Base-by-base conservation (phyloP, 2,888 invertebrate species). In the Acanthopleura granulata region DNA sequence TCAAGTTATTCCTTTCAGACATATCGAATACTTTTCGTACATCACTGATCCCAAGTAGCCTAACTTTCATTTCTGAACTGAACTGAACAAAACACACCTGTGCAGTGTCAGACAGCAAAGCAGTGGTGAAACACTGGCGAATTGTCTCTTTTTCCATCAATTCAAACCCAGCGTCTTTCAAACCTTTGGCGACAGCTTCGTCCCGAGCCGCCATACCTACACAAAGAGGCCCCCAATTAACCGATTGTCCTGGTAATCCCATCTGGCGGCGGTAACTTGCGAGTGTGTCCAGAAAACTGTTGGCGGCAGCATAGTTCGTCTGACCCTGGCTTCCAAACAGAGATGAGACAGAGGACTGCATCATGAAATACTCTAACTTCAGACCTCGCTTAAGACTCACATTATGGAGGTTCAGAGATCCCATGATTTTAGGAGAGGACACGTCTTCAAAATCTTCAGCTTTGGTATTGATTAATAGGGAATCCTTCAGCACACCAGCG, bases 291-390 rank as follows among this genome's bases (percentile, higher is more conserved):
- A 83, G 76, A 72, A 87, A 86, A 12, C 81, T 78, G 62, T 86
- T 86, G 16, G 79, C 85, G 12, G 85, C 84, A 9, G 83, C 85
- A 75, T 87, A 85, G 74, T 81, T 84, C 14, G 81, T 75, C 69
- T 87, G 86, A 0, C 85, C 85, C 0, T 79, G 78, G 51, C 81
- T 82, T 12, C 86, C 87, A 27, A 87, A 74, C 0, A 85, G 72
- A 27, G 84, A 80, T 16, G 83, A 79, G 15, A 86, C 80, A 0
- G 86, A 86, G 6, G 87, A 87, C 27, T 84, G 81, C 57, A 86
- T 74, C 9, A 87, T 78, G 73, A 87, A 86, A 62, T 78, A 84
- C 75, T 87, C 85, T 22, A 86, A 76, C 16, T 62, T 57, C n/a
- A n/a, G 1, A 9, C 40, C 3, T 40, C 3, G 40, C 16, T 79